These are phyloP conservation scores for Tenthredo livida DNA, from an alignment of 2,888 invertebrate species.

Conservation along the genomic window DNA sequence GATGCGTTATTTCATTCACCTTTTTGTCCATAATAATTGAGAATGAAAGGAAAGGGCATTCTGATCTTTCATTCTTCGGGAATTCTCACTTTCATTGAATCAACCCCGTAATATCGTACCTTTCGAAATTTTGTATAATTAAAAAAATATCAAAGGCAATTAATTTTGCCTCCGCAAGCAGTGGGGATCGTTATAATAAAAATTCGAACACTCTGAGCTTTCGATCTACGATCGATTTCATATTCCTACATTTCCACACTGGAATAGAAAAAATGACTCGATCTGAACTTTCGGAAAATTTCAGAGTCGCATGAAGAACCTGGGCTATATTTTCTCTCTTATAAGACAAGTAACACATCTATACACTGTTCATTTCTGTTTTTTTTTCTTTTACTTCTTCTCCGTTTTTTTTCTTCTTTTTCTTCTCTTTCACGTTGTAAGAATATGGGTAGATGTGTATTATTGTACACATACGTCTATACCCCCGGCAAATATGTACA, in stretches of 20 bases:
- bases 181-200: not conserved
- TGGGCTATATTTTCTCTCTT: not conserved
- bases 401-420: not conserved
- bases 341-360: not conserved
- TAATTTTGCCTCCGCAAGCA: conserved; percentile 1
- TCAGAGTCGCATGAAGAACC: not conserved
- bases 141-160: not conserved
- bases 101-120: not conserved
- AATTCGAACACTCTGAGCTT: not conserved
- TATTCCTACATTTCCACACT: not conserved
- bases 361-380: not conserved
- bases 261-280: not conserved
- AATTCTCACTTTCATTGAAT: too few species aligned
- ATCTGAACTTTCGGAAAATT: not conserved
- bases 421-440: not conserved
- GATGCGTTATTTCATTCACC: conserved; percentile 1
- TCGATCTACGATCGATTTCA: not conserved
- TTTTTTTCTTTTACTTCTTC: not conserved
- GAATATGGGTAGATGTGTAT: not conserved
- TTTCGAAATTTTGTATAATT: not conserved
- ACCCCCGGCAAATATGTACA: conserved; percentile 43
- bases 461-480: not conserved
- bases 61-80: too few species aligned
- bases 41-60: not conserved
- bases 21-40: not conserved